Evolutionary conservation across 2,888 invertebrate genomes (phyloP).

Genomic region (Sarcophaga carnaria): DNA sequence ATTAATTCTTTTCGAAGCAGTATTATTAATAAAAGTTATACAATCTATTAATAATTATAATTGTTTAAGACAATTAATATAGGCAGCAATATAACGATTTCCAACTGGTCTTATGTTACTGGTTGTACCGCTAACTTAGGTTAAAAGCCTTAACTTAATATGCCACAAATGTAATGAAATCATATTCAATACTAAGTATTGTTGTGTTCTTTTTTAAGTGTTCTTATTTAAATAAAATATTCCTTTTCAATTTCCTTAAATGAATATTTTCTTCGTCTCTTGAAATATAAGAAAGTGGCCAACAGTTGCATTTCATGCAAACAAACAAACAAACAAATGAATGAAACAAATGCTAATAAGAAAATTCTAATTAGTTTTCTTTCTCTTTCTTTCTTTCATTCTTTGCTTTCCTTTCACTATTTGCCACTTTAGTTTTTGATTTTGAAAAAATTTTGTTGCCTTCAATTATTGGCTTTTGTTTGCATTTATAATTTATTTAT

Average conservation of each 20-base stretch:
- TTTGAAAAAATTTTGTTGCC: constrained; percentile 7
- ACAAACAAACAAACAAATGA: background rate
- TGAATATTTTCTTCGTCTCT: background rate
- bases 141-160: constrained; percentile 11
- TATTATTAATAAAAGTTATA: too few relatives aligned
- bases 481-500: background rate
- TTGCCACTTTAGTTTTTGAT: constrained; percentile 3
- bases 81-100: too few relatives aligned
- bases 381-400: background rate
- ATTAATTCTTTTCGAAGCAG: too few relatives aligned
- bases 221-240: constrained; percentile 31
- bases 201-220: constrained; percentile 1
- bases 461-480: constrained; percentile 33
- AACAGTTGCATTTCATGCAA: constrained; percentile 37
- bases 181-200: constrained; percentile 23
- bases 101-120: background rate
- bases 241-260: constrained; percentile 20
- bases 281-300: constrained; percentile 19
- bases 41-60: too few relatives aligned
- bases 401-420: background rate
- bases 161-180: constrained; percentile 22
- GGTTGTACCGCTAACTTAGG: background rate
- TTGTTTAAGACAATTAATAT: too few relatives aligned
- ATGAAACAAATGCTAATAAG: background rate
- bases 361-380: constrained; percentile 66